Base-by-base conservation (phyloP, 2,113 vertebrate species). In the Sorex araneus region DNA sequence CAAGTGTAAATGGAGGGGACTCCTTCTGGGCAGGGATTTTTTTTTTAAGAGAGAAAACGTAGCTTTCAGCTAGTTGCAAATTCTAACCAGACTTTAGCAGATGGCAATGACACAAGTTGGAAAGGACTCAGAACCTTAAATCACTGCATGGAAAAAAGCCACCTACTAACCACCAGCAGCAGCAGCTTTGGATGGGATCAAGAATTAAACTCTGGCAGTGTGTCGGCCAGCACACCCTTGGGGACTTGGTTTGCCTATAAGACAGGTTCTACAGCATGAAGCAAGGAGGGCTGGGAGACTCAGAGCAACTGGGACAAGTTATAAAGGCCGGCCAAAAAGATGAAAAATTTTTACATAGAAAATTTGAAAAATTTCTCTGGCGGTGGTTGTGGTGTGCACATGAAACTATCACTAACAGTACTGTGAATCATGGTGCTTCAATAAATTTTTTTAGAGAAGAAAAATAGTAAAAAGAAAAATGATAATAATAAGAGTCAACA, bases 41-140 rank as follows among this genome's bases (percentile, higher is more conserved):
- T 40, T 11, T 34, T 70, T 77, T 43, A 28, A 76, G 66, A 75
- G 2, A 30, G 11, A 34, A 50, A 60, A 4, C 23, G 18, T 16
- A 30, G 45, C 54, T 69, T 50, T 70, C 34, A 77, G 25, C 6
- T 19, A 73, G 21, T 32, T 67, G 23, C 77, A 63, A 50, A 30
- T 71, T 50, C 71, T 83, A 93, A 75, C 34, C 50, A 71, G 71
- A 27, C 1, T 82, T 40, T 15, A 45, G 21, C 10, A 81, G 12
- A 74, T 7, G 2, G 3, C 15, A 36, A 7, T 16, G n/a, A 45
- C 57, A 54, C 16, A 66, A 50, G 0, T n/a, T 87, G 28, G 43
- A 94, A 95, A 25, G 12, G 87, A 45, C 34, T 10, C 18, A 77
- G 45, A 93, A 86, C 54, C n/a, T 8, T 40, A 85, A 81, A n/a